These are phyloP conservation scores for Myrmecobius fasciatus DNA, from an alignment of 2,113 vertebrate genomes.

Conservation along the genomic window DNA sequence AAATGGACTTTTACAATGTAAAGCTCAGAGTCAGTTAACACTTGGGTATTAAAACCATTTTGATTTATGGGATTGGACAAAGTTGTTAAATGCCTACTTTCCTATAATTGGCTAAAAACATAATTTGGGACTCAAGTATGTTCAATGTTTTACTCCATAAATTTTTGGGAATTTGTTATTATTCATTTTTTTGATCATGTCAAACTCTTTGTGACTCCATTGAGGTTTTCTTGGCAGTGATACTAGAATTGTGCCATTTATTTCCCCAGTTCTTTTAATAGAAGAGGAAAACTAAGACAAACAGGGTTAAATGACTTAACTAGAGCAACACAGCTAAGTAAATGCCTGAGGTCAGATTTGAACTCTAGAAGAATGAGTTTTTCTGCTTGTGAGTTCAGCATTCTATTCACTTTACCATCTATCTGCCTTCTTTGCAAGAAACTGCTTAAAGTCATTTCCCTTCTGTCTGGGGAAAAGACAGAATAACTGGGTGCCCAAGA, in stretches of 20 bases:
- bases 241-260: too few relatives aligned
- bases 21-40: neutral
- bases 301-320: too few relatives aligned
- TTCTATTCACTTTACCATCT: too few relatives aligned
- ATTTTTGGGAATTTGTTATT: neutral
- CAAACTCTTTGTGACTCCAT: too few relatives aligned
- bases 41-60: neutral
- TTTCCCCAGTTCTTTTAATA: too few relatives aligned
- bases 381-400: too few relatives aligned
- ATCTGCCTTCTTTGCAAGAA: neutral
- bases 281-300: too few relatives aligned
- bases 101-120: conserved; percentile 36
- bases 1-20: conserved; percentile 14
- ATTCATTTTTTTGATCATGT: too few relatives aligned
- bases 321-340: too few relatives aligned
- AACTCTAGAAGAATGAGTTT: too few relatives aligned
- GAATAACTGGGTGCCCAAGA: neutral
- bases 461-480: neutral
- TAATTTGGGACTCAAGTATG: neutral
- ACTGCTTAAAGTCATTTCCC: neutral
- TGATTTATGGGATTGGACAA: neutral
- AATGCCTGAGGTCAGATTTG: too few relatives aligned
- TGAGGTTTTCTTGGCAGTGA: too few relatives aligned
- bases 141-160: neutral
- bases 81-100: neutral